These are phyloP conservation scores for Brachyptera risi DNA, from an alignment of 2,888 invertebrate species.

Conservation along the genomic window DNA sequence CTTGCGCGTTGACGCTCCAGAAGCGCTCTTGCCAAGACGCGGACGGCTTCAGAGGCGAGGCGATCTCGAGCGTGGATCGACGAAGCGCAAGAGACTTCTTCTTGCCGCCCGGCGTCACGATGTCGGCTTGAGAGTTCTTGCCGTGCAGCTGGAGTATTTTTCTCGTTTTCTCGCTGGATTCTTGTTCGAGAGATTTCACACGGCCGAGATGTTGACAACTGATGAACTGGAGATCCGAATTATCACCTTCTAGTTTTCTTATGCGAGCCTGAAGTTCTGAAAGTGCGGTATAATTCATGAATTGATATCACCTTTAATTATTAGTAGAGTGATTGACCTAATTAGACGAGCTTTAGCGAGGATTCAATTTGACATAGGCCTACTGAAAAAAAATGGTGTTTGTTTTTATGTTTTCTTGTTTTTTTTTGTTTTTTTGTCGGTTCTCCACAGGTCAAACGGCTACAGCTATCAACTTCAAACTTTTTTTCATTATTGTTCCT, in stretches of 20 bases:
- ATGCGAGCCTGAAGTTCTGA: conserved; percentile 51
- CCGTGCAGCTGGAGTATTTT: conserved; percentile 50
- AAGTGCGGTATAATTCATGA: conserved; percentile 32
- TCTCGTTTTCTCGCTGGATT: conserved; percentile 54
- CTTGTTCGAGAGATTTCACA: conserved; percentile 58
- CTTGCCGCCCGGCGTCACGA: conserved; percentile 33
- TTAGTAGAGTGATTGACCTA: background rate
- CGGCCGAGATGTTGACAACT: conserved; percentile 53
- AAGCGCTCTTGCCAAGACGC: conserved; percentile 28
- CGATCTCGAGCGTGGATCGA: conserved; percentile 28
- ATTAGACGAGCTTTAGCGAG: too few species aligned
- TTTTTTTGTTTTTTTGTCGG: too few species aligned
- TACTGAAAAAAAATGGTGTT: too few species aligned
- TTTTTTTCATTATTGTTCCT: too few species aligned
- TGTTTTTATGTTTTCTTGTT: too few species aligned
- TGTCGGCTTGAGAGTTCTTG: conserved; percentile 43
- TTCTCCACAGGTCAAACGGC: too few species aligned
- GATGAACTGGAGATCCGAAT: conserved; percentile 57
- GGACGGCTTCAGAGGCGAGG: conserved; percentile 25
- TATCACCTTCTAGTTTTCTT: conserved; percentile 52
- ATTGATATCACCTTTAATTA: background rate
- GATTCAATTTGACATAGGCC: too few species aligned
- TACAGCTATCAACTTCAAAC: too few species aligned
- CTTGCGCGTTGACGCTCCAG: conserved; percentile 25
- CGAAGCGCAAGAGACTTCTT: conserved; percentile 9